Evolutionary conservation across 2,113 vertebrate species (phyloP), one percentile per base, ranked within the genome.

Genomic region (Stomatorhinus ivindoensis): DNA sequence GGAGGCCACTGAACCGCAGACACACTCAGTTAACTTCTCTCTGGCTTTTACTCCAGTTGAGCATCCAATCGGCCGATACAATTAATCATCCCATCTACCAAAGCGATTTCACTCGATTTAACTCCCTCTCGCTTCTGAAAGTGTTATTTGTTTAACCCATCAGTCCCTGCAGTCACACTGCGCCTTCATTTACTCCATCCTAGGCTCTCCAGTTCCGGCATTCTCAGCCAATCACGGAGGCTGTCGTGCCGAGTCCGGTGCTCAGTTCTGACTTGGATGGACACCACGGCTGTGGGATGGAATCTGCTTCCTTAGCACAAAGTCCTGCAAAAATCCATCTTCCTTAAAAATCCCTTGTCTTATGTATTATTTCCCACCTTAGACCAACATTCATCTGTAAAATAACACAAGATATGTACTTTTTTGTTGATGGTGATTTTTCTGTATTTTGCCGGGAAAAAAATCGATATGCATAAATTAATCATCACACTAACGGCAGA

Each of bases 101-200:
- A n/a, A n/a, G 35, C 39, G 24, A 61, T 61, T 87, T 87, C 31
- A 61, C 87, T 87, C 53, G 4, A 87, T 87, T 87, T 87, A 87
- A 44, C 87, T 87, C 58, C 21, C 50, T 11, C 73, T n/a, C 83
- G 10, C 19, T 87, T 87, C 27, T 58, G 53, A 87, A 58, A 58
- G 86, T 87, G 86, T 87, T 87, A 58, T 87, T 87, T 87, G 51
- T 87, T 87, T 55, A 87, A 87, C 86, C 53, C 31, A 17, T 58
- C 27, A 51, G 86, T 7, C 86, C 86, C 86, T 42, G 35, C 47
- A 42, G 35, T 61, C 35, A 24, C 35, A 50, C 46, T 10, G 51
- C 17, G 31, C 9, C 5, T 8, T 58, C 13, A 58, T 87, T 87
- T 87, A 87, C 50, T 35, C 53, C 19, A 21, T 61, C 3, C 35